Conservation (phyloP, 2,888 invertebrate genomes). For the Allygus modestus region DNA sequence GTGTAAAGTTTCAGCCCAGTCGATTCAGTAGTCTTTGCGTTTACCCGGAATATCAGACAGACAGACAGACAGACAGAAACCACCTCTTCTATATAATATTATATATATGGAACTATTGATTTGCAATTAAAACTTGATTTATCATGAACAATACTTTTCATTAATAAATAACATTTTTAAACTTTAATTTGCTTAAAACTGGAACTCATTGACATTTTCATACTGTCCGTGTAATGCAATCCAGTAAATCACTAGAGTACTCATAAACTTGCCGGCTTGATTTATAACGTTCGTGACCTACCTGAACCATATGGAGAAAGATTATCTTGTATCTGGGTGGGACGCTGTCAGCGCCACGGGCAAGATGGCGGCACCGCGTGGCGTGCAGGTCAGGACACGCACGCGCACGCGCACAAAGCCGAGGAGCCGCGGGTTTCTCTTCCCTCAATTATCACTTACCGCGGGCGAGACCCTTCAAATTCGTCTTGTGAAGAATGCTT, state of each 20-base stretch:
- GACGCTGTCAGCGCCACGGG: not conserved
- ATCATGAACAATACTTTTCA: too few species aligned
- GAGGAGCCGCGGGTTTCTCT: slow-evolving; percentile 12
- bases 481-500: slow-evolving; percentile 20
- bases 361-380: slow-evolving; percentile 20
- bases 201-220: too few species aligned
- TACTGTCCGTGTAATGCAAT: too few species aligned
- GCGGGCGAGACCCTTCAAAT: slow-evolving; percentile 33
- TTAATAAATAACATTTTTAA: too few species aligned
- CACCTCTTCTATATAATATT: too few species aligned
- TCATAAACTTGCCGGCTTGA: not conserved
- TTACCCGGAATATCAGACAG: too few species aligned
- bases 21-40: too few species aligned
- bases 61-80: too few species aligned
- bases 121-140: too few species aligned
- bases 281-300: slow-evolving; percentile 6
- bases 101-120: too few species aligned
- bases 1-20: too few species aligned
- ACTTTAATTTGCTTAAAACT: too few species aligned
- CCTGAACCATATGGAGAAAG: slow-evolving; percentile 9
- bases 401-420: slow-evolving; percentile 1
- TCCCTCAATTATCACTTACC: slow-evolving; percentile 12
- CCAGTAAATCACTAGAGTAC: not conserved
- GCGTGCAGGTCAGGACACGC: slow-evolving; percentile 21
- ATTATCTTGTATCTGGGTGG: slow-evolving; percentile 7